Conservation (phyloP, 1,140 invertebrate species). For the Drosophila kepulauana region DNA sequence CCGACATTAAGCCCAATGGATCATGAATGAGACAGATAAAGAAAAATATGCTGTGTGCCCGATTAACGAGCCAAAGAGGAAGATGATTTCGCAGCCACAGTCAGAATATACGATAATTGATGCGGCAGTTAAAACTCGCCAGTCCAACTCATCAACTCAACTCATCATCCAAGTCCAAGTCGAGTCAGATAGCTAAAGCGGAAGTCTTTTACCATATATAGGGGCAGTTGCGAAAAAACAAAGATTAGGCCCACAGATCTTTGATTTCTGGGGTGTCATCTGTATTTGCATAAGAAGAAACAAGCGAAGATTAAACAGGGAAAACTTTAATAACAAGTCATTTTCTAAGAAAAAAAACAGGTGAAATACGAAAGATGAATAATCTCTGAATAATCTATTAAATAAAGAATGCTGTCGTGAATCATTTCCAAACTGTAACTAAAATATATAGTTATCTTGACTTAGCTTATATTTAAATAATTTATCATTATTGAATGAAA, state of each 20-base stretch:
- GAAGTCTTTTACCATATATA: constrained; percentile 14
- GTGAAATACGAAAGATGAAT: not conserved
- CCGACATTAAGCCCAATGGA: constrained; percentile 33
- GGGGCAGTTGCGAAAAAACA: constrained; percentile 19
- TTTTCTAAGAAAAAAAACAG: constrained; percentile 1
- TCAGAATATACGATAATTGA: constrained; percentile 30
- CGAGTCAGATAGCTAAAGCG: constrained; percentile 25
- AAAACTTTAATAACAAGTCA: constrained; percentile 1
- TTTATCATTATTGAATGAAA: no score
- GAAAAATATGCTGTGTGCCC: constrained; percentile 21
- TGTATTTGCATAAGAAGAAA: constrained; percentile 9
- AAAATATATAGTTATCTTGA: no score
- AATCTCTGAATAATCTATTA: not conserved
- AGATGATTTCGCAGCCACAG: constrained; percentile 30
- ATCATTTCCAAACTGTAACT: no score
- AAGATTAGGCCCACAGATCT: constrained; percentile 16
- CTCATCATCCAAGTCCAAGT: not conserved
- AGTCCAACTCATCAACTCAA: not conserved
- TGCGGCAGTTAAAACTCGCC: constrained; percentile 14
- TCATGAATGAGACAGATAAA: constrained; percentile 38
- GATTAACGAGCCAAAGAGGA: constrained; percentile 27
- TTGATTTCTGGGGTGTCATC: constrained; percentile 14
- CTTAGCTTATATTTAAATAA: no score
- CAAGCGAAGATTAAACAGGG: not conserved
- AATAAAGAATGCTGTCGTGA: no score